Evolutionary conservation across 1,140 invertebrate genomes (phyloP).

Genomic region (Macrotrachela quadricornifera): DNA sequence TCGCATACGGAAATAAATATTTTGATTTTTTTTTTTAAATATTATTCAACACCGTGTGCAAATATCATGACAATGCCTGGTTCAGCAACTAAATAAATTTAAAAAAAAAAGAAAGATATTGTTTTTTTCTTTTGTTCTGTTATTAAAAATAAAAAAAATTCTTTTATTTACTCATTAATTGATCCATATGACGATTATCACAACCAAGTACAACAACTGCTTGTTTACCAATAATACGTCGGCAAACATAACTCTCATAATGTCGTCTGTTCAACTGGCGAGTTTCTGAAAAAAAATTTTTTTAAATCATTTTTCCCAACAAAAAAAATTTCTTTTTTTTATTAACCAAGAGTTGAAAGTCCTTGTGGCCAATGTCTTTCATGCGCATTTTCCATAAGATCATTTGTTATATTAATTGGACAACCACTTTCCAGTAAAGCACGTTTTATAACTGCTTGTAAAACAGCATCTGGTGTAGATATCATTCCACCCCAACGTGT

Average conservation of each 20-base stretch:
- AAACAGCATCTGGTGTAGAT: slow-evolving; percentile 70
- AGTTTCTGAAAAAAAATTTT: slow-evolving; percentile 48
- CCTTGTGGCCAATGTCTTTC: slow-evolving; percentile 78
- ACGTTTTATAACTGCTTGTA: slow-evolving; percentile 59
- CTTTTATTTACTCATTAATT: too few relatives aligned
- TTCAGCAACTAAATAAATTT: slow-evolving; percentile 82
- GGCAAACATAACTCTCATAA: slow-evolving; percentile 81
- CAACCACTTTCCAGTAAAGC: slow-evolving; percentile 72
- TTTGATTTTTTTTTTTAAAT: not conserved
- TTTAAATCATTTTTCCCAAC: too few relatives aligned
- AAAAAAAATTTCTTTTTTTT: too few relatives aligned
- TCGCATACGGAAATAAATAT: not conserved
- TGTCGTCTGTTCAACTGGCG: slow-evolving; percentile 61
- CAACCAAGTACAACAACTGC: slow-evolving; percentile 77
- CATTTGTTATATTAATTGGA: slow-evolving; percentile 68
- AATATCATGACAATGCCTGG: slow-evolving; percentile 96
- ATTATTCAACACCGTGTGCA: slow-evolving; percentile 74
- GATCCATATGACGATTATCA: slow-evolving; percentile 73
- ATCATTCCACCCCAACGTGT: slow-evolving; percentile 93
- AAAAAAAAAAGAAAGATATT: too few relatives aligned
- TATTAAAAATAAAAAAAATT: too few relatives aligned
- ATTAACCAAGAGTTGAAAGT: slow-evolving; percentile 48
- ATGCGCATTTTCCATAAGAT: slow-evolving; percentile 88
- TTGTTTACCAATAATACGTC: slow-evolving; percentile 58
- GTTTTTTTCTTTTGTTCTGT: too few relatives aligned